Evolutionary conservation across 2,113 vertebrate genomes (phyloP).

Genomic region (Gasterosteus nipponicus): DNA sequence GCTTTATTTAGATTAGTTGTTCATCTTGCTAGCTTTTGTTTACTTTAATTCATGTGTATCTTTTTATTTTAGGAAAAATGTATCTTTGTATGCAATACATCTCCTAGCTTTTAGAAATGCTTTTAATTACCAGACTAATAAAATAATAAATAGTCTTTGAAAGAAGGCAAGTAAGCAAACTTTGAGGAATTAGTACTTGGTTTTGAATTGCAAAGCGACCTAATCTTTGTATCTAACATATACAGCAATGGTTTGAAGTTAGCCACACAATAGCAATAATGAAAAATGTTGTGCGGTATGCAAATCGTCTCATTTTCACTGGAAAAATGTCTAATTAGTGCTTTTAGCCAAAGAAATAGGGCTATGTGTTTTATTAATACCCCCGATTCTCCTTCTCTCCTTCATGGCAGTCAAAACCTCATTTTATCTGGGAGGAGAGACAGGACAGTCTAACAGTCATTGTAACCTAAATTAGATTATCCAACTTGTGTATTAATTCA

Average conservation of each 20-base stretch:
- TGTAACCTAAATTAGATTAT: slow-evolving; percentile 67
- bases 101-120: neutral
- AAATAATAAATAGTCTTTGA: neutral
- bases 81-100: too few species aligned
- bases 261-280: neutral
- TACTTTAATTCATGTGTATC: too few species aligned
- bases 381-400: slow-evolving; percentile 14
- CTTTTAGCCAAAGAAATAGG: neutral
- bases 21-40: too few species aligned
- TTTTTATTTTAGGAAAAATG: too few species aligned
- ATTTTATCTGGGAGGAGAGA: slow-evolving; percentile 32
- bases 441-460: slow-evolving; percentile 55
- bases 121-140: neutral
- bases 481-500: slow-evolving; percentile 66
- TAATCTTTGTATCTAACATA: too few species aligned
- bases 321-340: slow-evolving; percentile 21
- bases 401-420: slow-evolving; percentile 20
- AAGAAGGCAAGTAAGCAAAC: neutral
- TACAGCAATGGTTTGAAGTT: neutral
- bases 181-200: neutral
- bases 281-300: neutral
- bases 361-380: slow-evolving; percentile 43
- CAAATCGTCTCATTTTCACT: slow-evolving; percentile 11
- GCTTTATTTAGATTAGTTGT: too few species aligned
- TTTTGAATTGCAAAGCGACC: neutral